Evolutionary conservation across 2,888 invertebrate species (phyloP).

Genomic region (Oscheius sp.): DNA sequence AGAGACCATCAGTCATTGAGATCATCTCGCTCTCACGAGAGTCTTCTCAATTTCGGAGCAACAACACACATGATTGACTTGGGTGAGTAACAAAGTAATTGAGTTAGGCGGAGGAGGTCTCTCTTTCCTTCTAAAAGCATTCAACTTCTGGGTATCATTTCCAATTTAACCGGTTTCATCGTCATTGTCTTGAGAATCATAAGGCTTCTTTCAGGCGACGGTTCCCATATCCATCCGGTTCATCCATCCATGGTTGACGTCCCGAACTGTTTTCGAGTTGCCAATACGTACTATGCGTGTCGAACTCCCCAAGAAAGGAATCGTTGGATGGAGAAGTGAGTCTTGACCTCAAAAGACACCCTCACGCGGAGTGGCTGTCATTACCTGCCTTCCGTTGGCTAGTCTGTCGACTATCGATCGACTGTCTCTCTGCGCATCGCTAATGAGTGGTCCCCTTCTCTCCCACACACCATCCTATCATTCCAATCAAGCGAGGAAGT

Average conservation of each 20-base stretch:
- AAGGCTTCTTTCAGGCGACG: constrained; percentile 35
- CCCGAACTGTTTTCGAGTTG: constrained; percentile 67
- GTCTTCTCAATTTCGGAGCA: constrained; percentile 61
- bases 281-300: constrained; percentile 68
- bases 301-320: constrained; percentile 66
- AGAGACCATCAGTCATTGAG: constrained; percentile 32
- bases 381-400: constrained; percentile 1
- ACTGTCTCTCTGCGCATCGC: constrained; percentile 4
- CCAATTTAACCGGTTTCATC: neutral
- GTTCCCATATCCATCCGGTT: constrained; percentile 63
- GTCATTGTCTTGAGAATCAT: too few species aligned
- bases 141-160: too few species aligned
- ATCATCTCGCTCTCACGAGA: constrained; percentile 67
- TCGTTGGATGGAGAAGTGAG: constrained; percentile 69
- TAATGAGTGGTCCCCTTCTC: constrained; percentile 23
- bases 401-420: constrained; percentile 20
- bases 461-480: neutral
- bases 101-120: neutral
- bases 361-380: neutral
- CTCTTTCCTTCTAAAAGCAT: too few species aligned
- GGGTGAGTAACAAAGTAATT: constrained; percentile 43
- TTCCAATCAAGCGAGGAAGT: too few species aligned
- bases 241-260: constrained; percentile 67
- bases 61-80: constrained; percentile 68
- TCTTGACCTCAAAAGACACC: constrained; percentile 4